Conservation (phyloP, 37 sponge, comb jelly and placozoan genomes). For the Geodia barretti region DNA sequence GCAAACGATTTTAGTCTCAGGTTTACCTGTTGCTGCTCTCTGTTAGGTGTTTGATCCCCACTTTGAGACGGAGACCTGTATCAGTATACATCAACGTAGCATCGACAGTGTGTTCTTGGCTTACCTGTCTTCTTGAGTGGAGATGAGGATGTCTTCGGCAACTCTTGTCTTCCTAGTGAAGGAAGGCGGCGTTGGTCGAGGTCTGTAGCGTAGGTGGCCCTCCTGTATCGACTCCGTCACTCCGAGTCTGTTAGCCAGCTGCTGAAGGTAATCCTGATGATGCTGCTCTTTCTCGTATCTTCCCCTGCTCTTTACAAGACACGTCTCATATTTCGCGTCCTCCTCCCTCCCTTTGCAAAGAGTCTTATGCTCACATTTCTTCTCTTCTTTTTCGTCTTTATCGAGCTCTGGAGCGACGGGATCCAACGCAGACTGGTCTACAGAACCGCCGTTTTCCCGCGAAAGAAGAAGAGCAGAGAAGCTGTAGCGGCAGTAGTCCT, state of each 20-base stretch:
- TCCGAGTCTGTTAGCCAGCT: conserved; percentile 41
- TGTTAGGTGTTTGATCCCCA: too few species aligned
- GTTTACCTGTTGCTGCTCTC: too few species aligned
- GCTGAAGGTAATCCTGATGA: conserved; percentile 24
- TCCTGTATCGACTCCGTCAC: conserved; percentile 20
- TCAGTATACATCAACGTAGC: too few species aligned
- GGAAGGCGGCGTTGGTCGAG: conserved; percentile 41
- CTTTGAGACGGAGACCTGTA: too few species aligned
- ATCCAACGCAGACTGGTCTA: conserved; percentile 7
- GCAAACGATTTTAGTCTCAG: too few species aligned
- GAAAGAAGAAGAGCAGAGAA: neutral
- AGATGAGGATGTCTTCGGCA: conserved; percentile 9
- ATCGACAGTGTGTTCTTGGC: neutral
- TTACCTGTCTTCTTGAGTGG: conserved; percentile 17
- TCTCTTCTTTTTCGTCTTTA: neutral
- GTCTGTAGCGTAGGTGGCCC: conserved; percentile 15
- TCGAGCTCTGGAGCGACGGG: too few species aligned
- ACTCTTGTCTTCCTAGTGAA: conserved; percentile 24
- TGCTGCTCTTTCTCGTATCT: too few species aligned
- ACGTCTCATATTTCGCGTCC: too few species aligned
- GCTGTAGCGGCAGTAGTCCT: conserved; percentile 9
- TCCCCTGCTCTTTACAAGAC: too few species aligned
- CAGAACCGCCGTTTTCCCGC: neutral
- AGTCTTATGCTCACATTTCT: too few species aligned
- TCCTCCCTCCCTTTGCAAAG: too few species aligned